Evolutionary conservation across 2,888 invertebrate genomes (phyloP).

Genomic region (Eupeodes luniger): DNA sequence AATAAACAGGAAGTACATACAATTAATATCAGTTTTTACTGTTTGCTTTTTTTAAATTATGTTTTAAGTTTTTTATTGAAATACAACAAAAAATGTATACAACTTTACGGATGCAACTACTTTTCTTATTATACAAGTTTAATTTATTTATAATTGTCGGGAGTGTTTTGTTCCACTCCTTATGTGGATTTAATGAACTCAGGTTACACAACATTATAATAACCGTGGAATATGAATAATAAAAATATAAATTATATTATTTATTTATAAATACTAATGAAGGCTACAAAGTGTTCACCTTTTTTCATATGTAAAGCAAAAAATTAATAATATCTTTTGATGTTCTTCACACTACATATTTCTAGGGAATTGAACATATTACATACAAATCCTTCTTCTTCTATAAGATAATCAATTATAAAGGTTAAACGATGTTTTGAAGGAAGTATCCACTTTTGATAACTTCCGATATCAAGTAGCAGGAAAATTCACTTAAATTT

Average conservation of each 20-base stretch:
- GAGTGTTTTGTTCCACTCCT: conserved; percentile 40
- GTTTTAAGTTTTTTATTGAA: conserved; percentile 14
- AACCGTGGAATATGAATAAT: conserved; percentile 27
- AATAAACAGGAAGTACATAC: conserved; percentile 68
- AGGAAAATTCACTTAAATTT: too few relatives aligned
- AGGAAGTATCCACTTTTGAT: too few relatives aligned
- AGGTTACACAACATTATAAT: conserved; percentile 55
- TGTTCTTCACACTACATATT: neutral
- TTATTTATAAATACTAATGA: conserved; percentile 31
- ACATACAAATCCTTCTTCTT: too few relatives aligned
- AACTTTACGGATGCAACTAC: conserved; percentile 73
- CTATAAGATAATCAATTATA: too few relatives aligned
- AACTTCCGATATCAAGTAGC: too few relatives aligned
- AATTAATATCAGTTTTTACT: conserved; percentile 61
- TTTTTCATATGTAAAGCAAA: neutral
- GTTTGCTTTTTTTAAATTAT: conserved; percentile 29
- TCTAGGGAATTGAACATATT: neutral
- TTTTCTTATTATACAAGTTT: conserved; percentile 52
- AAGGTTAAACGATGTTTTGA: too few relatives aligned
- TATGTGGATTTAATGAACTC: conserved; percentile 30
- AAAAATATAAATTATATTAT: conserved; percentile 33
- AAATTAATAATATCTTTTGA: neutral
- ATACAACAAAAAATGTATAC: conserved; percentile 52
- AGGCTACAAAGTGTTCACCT: conserved; percentile 26
- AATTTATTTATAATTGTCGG: conserved; percentile 14